phyloP scores from a whole-genome alignment of 2,113 vertebrate species.

The Morone saxatilis region DNA sequence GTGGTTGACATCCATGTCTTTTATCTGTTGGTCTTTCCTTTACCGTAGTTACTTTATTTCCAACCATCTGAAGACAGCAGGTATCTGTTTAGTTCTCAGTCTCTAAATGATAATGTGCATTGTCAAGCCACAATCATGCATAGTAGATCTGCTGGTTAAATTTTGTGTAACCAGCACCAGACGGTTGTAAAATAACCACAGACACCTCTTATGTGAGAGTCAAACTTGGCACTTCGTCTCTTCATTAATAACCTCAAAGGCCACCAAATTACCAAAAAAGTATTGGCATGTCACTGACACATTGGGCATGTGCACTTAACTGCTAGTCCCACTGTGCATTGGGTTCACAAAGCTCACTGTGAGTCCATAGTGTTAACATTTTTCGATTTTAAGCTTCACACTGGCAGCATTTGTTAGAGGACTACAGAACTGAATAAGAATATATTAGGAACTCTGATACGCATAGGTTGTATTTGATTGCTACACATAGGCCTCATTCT shows the following conservation, averaged over 20 bases:
- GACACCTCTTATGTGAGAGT: no score
- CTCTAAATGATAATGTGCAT: not conserved
- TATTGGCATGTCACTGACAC: not conserved
- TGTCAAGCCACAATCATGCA: not conserved
- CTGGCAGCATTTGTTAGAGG: not conserved
- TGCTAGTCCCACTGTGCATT: not conserved
- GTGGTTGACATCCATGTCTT: not conserved
- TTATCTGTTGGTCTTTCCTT: not conserved
- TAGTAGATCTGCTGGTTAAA: not conserved
- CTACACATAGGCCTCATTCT: not conserved
- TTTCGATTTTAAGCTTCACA: not conserved
- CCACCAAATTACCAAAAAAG: not conserved
- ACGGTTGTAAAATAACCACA: not conserved
- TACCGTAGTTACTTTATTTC: not conserved
- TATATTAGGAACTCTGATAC: not conserved
- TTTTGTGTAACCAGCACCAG: not conserved
- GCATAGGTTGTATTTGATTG: not conserved
- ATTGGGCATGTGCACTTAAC: not conserved
- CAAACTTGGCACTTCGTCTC: no score
- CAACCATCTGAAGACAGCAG: no score
- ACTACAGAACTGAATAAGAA: not conserved
- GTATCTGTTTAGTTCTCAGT: not conserved
- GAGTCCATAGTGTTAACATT: not conserved
- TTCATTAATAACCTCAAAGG: not conserved
- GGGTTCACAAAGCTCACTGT: not conserved